These are phyloP conservation scores for Hyles euphorbiae DNA, from an alignment of 1,140 invertebrate species.

Conservation along the genomic window DNA sequence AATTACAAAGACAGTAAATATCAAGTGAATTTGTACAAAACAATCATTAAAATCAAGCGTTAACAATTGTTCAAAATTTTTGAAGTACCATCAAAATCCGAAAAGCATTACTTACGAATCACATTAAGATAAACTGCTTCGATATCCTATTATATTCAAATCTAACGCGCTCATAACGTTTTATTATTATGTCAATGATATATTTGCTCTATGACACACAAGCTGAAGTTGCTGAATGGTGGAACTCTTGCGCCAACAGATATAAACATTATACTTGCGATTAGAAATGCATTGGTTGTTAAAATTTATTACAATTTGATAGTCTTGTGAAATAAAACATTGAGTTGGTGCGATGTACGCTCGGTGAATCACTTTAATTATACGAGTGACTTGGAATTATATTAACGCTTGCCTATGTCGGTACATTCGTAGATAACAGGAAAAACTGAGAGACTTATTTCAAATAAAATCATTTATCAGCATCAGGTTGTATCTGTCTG, in stretches of 20 bases:
- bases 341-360: neutral
- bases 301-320: neutral
- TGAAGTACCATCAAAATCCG: conserved; percentile 2
- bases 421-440: too few species aligned
- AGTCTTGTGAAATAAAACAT: conserved; percentile 1
- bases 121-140: conserved; percentile 18
- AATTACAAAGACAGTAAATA: too few species aligned
- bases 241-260: neutral
- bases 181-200: conserved; percentile 16
- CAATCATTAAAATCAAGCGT: neutral
- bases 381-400: too few species aligned
- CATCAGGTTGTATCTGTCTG: too few species aligned
- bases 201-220: conserved; percentile 18
- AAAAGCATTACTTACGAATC: conserved; percentile 9
- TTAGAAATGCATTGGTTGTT: conserved; percentile 6
- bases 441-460: too few species aligned
- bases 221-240: conserved; percentile 4
- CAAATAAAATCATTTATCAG: too few species aligned
- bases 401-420: too few species aligned
- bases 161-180: conserved; percentile 18
- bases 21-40: too few species aligned
- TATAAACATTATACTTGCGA: neutral
- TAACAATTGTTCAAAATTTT: conserved; percentile 6
- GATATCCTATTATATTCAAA: conserved; percentile 8
- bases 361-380: too few species aligned